Conservation (phyloP, 2,888 invertebrate species). For the Drosophila subquinaria region DNA sequence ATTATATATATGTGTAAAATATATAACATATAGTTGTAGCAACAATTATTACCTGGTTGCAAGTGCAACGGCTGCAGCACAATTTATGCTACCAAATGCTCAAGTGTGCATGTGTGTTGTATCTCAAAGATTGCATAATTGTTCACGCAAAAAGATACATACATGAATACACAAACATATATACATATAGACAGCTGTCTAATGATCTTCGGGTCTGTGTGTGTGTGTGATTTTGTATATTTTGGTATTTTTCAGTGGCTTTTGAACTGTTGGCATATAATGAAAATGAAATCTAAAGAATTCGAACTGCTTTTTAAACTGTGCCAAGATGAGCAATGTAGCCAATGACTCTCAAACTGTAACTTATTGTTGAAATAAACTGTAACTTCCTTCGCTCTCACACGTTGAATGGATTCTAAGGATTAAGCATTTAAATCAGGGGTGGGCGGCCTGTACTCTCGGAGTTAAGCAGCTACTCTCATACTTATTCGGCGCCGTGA, state of each 20-base stretch:
- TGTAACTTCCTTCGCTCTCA: not conserved
- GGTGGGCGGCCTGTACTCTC: too few relatives aligned
- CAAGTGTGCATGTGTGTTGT: slow-evolving; percentile 32
- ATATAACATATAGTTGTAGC: slow-evolving; percentile 39
- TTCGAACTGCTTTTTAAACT: slow-evolving; percentile 8
- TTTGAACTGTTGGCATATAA: slow-evolving; percentile 39
- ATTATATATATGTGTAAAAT: slow-evolving; percentile 23
- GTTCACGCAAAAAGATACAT: slow-evolving; percentile 55
- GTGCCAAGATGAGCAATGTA: not conserved
- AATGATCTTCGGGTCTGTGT: slow-evolving; percentile 19
- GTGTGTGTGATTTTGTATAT: slow-evolving; percentile 51
- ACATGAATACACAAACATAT: slow-evolving; percentile 1
- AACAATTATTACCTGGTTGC: slow-evolving; percentile 64
- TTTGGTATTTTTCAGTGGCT: slow-evolving; percentile 53
- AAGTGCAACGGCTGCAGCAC: slow-evolving; percentile 35
- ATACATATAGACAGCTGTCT: slow-evolving; percentile 48
- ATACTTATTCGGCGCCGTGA: too few relatives aligned
- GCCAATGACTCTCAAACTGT: not conserved
- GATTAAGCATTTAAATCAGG: too few relatives aligned
- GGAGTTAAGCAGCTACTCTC: too few relatives aligned
- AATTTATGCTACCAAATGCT: slow-evolving; percentile 39
- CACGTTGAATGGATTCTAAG: not conserved
- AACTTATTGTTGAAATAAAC: not conserved
- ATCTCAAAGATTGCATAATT: slow-evolving; percentile 76
- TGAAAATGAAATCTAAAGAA: not conserved